Evolutionary conservation across 2,797 vertebrate genomes (phyloP).

Genomic region (Hypotaenidia okinawae): DNA sequence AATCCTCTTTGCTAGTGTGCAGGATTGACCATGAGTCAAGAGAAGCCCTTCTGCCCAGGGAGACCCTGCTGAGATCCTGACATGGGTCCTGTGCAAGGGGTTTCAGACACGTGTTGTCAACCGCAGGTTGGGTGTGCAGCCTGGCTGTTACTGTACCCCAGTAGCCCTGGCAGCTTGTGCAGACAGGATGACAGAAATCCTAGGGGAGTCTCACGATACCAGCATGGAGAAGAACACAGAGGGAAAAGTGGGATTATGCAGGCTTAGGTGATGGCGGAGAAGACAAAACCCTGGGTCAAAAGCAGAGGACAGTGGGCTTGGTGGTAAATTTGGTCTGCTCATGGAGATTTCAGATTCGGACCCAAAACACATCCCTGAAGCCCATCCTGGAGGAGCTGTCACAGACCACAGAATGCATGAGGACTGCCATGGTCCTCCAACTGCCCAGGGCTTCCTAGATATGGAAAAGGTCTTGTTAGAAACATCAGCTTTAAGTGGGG

Average conservation of each 20-base stretch:
- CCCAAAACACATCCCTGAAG: not conserved
- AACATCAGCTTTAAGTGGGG: not conserved
- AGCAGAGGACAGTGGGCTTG: not conserved
- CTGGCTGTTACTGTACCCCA: not conserved
- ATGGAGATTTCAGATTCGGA: not conserved
- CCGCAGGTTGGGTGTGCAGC: rapidly evolving
- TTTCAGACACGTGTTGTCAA: rapidly evolving
- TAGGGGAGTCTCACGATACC: not conserved
- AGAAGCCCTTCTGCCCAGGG: not conserved
- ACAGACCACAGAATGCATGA: not conserved
- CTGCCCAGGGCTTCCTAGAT: not conserved
- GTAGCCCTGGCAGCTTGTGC: not conserved
- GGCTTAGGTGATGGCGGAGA: not conserved
- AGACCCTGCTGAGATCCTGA: not conserved
- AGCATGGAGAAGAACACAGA: not conserved
- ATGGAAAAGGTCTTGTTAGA: not conserved
- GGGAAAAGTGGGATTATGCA: not conserved
- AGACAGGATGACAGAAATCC: not conserved
- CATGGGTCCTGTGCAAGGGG: rapidly evolving
- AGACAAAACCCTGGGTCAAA: not conserved
- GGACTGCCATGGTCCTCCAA: not conserved
- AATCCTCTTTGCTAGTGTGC: not conserved
- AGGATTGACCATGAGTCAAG: rapidly evolving
- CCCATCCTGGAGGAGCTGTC: not conserved
- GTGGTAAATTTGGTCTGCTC: not conserved